Evolutionary conservation across 2,797 vertebrate species (phyloP).

Genomic region (Manis crassicaudata): DNA sequence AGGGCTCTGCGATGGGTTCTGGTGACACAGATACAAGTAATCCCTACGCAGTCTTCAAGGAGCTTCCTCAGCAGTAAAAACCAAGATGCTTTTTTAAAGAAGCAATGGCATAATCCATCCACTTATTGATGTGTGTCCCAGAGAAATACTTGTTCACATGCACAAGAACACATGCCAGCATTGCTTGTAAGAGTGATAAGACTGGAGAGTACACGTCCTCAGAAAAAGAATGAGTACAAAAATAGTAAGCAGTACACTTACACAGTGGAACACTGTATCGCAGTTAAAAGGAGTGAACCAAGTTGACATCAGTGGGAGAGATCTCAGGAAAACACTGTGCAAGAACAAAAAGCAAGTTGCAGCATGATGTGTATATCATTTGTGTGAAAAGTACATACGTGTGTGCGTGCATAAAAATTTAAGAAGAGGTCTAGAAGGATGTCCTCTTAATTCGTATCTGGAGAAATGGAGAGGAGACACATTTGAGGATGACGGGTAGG

Average conservation of each 20-base stretch:
- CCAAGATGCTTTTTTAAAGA: neutral
- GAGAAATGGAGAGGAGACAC: neutral
- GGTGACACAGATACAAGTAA: neutral
- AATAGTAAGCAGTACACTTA: neutral
- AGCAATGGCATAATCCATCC: neutral
- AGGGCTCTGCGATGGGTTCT: neutral
- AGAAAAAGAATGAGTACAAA: neutral
- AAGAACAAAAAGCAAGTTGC: neutral
- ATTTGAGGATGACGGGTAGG: neutral
- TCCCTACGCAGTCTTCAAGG: neutral
- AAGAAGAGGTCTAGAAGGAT: neutral
- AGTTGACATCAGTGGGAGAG: neutral
- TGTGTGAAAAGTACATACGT: neutral
- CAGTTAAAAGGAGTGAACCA: neutral
- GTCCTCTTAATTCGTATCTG: neutral
- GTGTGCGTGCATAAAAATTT: neutral
- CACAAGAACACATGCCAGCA: neutral
- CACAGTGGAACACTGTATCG: neutral
- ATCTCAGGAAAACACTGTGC: neutral
- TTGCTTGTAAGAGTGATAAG: neutral
- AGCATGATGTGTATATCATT: neutral
- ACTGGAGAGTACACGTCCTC: rapidly evolving
- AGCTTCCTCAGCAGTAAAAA: neutral
- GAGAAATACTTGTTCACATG: neutral
- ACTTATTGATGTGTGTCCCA: neutral